Base-by-base conservation (phyloP, 2,888 invertebrate genomes). In the Rhyacophila evoluta region DNA sequence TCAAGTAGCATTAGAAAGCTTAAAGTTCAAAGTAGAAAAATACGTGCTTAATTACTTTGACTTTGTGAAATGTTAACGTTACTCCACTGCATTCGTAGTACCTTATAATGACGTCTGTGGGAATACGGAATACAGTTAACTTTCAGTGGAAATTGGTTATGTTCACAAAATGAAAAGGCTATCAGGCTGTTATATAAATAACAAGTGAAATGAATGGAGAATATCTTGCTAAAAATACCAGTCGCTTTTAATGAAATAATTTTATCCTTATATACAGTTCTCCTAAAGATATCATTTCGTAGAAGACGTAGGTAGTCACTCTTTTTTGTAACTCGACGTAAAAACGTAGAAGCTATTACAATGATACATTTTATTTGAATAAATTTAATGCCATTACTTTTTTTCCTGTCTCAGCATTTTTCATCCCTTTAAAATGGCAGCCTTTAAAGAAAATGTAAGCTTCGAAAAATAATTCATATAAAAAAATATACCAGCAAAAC, bases 131-230 rank as follows among this genome's bases (percentile, higher is more conserved):
- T 67, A 72, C 55, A 39, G 69, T 39, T 72, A 74, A 73, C 76
- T 39, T 70, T 67, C 28, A 29, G 37, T 72, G 74, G 77, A 80
- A 80, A 80, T 80, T 80, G 80, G 80, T 78, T 78, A 78, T 78
- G 78, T 78, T 80, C 78, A 25, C 74, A 67, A 72, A 80, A 80
- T 77, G 77, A 78, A 80, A 76, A 72, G 77, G 77, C 79, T 81
- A 79, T 79, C 77, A 77, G 74, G 75, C 55, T 77, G 75, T 73
- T 72, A 77, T 55, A 79, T 81, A 77, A 79, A 79, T 79, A 81
- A 79, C 78, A 55, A 55, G 55, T 55, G 25, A 55, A 55, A 55
- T 55, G 55, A 19, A 19, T 55, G 55, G 55, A 19, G 55, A 55
- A 72, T 74, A 74, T 68, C 55, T 19, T 33, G 68, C 68, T 67